Evolutionary conservation across 2,888 invertebrate genomes (phyloP).

Genomic region (Coremacera marginata): DNA sequence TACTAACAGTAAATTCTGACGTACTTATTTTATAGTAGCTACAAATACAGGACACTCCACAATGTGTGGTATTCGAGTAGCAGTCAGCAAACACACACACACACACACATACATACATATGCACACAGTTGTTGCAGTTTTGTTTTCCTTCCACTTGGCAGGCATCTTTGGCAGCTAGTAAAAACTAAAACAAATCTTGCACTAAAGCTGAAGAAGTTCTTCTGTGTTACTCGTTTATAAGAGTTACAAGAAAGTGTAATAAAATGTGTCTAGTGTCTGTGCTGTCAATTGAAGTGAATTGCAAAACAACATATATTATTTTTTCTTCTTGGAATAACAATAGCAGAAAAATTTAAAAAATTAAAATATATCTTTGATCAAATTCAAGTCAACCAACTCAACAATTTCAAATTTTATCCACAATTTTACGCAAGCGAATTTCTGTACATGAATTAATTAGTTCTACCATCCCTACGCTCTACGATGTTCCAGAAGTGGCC

Average conservation of each 20-base stretch:
- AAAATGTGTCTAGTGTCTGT: constrained; percentile 2
- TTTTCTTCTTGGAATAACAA: no score
- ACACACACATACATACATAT: neutral
- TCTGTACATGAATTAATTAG: no score
- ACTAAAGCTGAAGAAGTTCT: neutral
- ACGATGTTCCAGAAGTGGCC: no score
- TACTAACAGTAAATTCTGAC: no score
- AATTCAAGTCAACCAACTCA: no score
- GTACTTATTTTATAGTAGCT: no score
- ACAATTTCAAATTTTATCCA: no score
- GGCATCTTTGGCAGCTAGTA: constrained; percentile 9
- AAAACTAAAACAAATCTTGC: constrained; percentile 4
- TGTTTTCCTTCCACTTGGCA: constrained; percentile 6
- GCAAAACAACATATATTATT: neutral
- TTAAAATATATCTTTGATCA: no score
- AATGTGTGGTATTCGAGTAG: constrained; percentile 1
- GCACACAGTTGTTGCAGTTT: neutral
- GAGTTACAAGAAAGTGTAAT: constrained; percentile 10
- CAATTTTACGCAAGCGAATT: no score
- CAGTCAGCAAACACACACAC: no score
- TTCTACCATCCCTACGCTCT: no score
- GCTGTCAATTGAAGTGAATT: neutral
- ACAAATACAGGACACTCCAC: neutral
- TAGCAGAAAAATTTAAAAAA: no score
- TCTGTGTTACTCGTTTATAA: neutral